phyloP scores from a whole-genome alignment of 2,888 invertebrate genomes.

The Pycnomerus fuliginosus region DNA sequence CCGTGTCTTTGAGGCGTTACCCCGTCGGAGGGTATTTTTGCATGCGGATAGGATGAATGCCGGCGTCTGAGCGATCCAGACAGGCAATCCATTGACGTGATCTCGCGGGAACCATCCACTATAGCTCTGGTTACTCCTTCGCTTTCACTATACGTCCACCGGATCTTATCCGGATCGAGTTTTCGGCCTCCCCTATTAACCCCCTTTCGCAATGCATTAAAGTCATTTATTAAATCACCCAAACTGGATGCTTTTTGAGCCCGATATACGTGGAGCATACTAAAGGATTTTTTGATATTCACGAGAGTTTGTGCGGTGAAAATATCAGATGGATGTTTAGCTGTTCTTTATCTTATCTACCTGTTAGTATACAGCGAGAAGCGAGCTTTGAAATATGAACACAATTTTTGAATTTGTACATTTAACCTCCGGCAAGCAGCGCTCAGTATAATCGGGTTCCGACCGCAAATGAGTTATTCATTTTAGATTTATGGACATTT shows the following conservation, averaged over 20 bases:
- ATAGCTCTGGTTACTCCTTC: constrained; percentile 36
- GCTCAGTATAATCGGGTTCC: constrained; percentile 47
- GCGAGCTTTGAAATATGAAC: constrained; percentile 42
- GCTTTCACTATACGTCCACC: constrained; percentile 8
- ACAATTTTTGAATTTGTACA: constrained; percentile 48
- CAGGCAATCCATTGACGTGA: constrained; percentile 44
- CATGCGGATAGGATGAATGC: constrained; percentile 46
- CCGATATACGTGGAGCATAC: too few species aligned
- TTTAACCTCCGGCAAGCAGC: constrained; percentile 46
- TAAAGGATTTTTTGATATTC: too few species aligned
- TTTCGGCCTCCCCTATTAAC: too few species aligned
- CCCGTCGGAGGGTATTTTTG: constrained; percentile 38
- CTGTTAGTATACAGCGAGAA: constrained; percentile 27
- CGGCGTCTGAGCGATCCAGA: constrained; percentile 46
- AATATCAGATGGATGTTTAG: constrained; percentile 19
- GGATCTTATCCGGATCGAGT: constrained; percentile 13
- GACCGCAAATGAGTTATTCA: constrained; percentile 48
- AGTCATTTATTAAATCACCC: too few species aligned
- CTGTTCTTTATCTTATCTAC: constrained; percentile 28
- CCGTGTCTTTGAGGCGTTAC: constrained; percentile 32
- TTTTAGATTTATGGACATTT: constrained; percentile 47
- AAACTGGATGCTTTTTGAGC: too few species aligned
- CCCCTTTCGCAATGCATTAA: too few species aligned
- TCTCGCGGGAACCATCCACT: constrained; percentile 39
- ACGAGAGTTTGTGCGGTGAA: neutral